These are phyloP conservation scores for Nanorana parkeri DNA, from an alignment of 2,113 vertebrate genomes.

Conservation along the genomic window DNA sequence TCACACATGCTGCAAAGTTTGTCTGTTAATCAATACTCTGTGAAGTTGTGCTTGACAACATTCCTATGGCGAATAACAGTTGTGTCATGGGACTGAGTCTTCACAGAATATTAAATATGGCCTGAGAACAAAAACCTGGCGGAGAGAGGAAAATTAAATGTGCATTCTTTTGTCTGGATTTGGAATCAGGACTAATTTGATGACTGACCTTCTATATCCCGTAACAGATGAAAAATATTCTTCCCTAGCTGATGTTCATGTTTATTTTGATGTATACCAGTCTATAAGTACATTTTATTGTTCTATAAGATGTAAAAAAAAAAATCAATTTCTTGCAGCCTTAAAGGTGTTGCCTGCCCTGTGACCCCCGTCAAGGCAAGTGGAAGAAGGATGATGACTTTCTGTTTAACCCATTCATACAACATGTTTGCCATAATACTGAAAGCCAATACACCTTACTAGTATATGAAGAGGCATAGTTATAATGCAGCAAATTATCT, in stretches of 20 bases:
- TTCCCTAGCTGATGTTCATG: background rate
- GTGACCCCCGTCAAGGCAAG: no score
- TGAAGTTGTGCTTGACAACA: slow-evolving; percentile 23
- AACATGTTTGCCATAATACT: no score
- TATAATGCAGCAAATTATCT: no score
- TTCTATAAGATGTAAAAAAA: background rate
- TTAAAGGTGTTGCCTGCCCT: no score
- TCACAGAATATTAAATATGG: slow-evolving; percentile 38
- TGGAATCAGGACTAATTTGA: slow-evolving; percentile 11
- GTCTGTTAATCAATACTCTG: slow-evolving; percentile 44
- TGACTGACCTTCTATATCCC: background rate
- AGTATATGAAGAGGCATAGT: no score
- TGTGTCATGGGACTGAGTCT: slow-evolving; percentile 30
- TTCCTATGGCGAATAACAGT: background rate
- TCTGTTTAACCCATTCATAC: no score
- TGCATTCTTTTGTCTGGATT: slow-evolving; percentile 8
- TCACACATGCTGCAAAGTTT: slow-evolving; percentile 22
- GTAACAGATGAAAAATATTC: background rate
- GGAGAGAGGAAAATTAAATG: background rate
- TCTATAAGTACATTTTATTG: background rate
- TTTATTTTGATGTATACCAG: background rate
- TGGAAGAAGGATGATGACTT: no score
- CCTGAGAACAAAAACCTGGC: slow-evolving; percentile 20
- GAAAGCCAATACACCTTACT: no score
- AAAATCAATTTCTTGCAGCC: no score